Percentiles rank a stretch among this genome's conserved stretches.
Evolutionary conservation across 2,797 vertebrate genomes (phyloP).

Genomic region (Xerus rutilus): DNA sequence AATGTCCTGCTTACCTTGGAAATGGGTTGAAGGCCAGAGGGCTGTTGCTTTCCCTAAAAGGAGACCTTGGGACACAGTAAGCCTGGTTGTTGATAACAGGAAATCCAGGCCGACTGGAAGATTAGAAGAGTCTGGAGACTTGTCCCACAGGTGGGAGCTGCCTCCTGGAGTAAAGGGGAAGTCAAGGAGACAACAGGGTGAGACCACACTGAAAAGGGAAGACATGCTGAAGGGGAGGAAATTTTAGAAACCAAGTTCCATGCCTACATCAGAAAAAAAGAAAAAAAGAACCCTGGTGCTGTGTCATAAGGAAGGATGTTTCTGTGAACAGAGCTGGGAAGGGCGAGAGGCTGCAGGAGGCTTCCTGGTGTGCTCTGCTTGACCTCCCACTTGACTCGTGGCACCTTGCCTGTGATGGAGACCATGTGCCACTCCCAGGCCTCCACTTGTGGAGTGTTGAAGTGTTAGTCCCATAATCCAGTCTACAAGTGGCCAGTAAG

Average conservation of each 20-base stretch:
- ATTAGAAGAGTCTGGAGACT: neutral
- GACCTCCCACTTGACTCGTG: slow-evolving; percentile 90
- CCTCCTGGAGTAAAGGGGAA: slow-evolving; percentile 14
- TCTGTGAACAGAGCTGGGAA: slow-evolving; percentile 59
- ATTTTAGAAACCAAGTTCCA: neutral
- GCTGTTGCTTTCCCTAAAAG: neutral
- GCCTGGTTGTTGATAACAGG: slow-evolving; percentile 43
- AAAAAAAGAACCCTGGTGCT: neutral
- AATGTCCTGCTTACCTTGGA: neutral
- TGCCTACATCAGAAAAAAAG: neutral
- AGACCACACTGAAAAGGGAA: slow-evolving; percentile 35
- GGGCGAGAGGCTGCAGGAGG: slow-evolving; percentile 56
- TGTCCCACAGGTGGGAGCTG: neutral
- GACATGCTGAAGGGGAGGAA: neutral
- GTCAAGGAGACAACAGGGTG: neutral
- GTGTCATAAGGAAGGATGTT: neutral
- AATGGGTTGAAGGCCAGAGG: neutral
- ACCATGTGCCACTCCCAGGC: slow-evolving; percentile 84
- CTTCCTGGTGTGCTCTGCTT: slow-evolving; percentile 83
- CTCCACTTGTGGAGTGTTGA: slow-evolving; percentile 88
- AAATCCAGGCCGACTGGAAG: neutral
- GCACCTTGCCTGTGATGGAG: slow-evolving; percentile 88
- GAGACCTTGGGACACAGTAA: neutral
- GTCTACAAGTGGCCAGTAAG: slow-evolving; percentile 84
- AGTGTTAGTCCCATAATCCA: slow-evolving; percentile 89